These are phyloP conservation scores for Peromyscus maniculatus DNA, from an alignment of 2,113 vertebrate species.

Conservation along the genomic window DNA sequence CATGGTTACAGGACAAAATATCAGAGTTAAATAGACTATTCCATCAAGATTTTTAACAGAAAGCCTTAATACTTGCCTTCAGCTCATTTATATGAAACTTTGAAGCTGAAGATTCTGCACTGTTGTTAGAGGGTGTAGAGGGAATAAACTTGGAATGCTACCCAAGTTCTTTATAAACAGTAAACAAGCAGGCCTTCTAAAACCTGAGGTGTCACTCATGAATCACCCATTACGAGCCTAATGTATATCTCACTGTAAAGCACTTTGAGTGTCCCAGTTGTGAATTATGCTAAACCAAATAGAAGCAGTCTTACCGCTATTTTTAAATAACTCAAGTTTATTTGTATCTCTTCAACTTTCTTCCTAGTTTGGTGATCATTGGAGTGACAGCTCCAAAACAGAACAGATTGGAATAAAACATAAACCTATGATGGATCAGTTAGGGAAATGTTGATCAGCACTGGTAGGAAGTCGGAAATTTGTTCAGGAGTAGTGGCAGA, in stretches of 20 bases:
- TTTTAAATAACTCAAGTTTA: background rate
- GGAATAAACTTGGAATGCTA: slow-evolving; percentile 19
- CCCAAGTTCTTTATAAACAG: slow-evolving; percentile 51
- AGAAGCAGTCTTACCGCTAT: slow-evolving; percentile 42
- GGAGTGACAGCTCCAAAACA: slow-evolving; percentile 37
- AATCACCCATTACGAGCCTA: slow-evolving; percentile 42
- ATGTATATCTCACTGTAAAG: slow-evolving; percentile 64
- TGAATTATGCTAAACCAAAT: slow-evolving; percentile 35
- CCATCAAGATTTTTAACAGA: slow-evolving; percentile 11
- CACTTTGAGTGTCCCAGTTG: slow-evolving; percentile 44
- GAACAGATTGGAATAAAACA: slow-evolving; percentile 41
- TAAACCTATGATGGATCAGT: background rate
- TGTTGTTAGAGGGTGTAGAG: slow-evolving; percentile 7
- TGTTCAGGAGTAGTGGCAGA: background rate
- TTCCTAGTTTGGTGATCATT: slow-evolving; percentile 21
- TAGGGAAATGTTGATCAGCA: slow-evolving; percentile 49
- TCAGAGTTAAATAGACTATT: background rate
- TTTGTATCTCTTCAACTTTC: slow-evolving; percentile 32
- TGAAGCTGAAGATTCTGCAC: slow-evolving; percentile 15
- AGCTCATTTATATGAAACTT: slow-evolving; percentile 19
- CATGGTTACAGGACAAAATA: slow-evolving; percentile 6
- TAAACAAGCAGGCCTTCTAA: slow-evolving; percentile 26
- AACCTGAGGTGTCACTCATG: slow-evolving; percentile 46
- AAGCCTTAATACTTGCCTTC: slow-evolving; percentile 19
- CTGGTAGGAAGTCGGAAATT: slow-evolving; percentile 22